Evolutionary conservation across 2,888 invertebrate genomes (phyloP).

Genomic region (Crepidodera aurea): DNA sequence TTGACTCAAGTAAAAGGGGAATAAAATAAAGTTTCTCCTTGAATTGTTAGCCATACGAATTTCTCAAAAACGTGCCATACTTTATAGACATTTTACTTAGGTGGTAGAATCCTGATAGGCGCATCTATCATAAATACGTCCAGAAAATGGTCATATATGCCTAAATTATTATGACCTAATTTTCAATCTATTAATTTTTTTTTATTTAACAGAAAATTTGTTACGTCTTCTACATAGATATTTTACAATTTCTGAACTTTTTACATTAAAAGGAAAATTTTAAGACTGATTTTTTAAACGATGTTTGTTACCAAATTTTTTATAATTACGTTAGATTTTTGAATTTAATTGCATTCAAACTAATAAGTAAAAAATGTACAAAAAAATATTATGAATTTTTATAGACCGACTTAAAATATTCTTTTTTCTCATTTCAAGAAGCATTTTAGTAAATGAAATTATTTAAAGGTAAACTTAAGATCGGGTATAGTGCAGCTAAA

Average conservation of each 20-base stretch:
- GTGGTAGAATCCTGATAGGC: background rate
- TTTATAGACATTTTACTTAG: conserved; percentile 3
- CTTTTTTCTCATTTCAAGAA: conserved; percentile 1
- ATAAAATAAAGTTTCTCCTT: background rate
- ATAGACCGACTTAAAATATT: background rate
- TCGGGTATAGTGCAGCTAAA: no score
- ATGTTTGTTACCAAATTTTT: conserved; percentile 42
- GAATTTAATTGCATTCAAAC: conserved; percentile 1
- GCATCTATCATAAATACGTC: conserved; percentile 15
- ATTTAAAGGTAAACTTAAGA: no score
- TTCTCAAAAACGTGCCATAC: background rate
- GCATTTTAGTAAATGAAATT: no score
- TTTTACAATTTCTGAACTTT: conserved; percentile 24
- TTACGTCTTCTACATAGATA: conserved; percentile 21
- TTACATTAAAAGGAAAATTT: conserved; percentile 24
- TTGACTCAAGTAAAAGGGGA: no score
- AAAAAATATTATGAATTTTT: conserved; percentile 11
- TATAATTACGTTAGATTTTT: conserved; percentile 21
- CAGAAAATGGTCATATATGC: conserved; percentile 5
- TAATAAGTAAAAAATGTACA: conserved; percentile 16
- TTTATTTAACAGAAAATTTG: conserved; percentile 4
- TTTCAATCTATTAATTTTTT: background rate
- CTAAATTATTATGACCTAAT: conserved; percentile 8
- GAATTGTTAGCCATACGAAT: background rate
- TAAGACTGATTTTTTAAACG: conserved; percentile 46